Evolutionary conservation across 2,888 invertebrate genomes (phyloP), one percentile per base, ranked within the genome.

Genomic region (Neocrepidodera transversa): DNA sequence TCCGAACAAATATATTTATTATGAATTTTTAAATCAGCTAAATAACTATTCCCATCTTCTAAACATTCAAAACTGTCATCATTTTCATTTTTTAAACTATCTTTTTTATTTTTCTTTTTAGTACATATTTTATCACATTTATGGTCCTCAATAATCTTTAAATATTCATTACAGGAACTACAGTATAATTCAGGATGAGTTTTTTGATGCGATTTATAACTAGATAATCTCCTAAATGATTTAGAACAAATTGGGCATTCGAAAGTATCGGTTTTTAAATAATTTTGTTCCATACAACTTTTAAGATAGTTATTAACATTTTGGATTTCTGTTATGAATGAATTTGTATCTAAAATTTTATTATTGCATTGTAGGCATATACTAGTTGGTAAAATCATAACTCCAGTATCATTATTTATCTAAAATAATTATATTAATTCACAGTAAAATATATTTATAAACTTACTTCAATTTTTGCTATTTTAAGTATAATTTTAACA

Each of bases 401-500:
- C 20, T 28, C 28, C 5, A 8, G 3, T 23, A 18, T 17, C 28
- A 45, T n/a, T n/a, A n/a, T 42, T 50, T 18, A 52, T 14, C 35
- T 58, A 18, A 48, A 26, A 48, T 35, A n/a, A 17, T 17, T 36
- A 40, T 10, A 11, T 6, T n/a, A n/a, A 17, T 32, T 23, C 23
- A 23, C 6, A 23, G 6, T 18, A n/a, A 18, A 42, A 45, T 36
- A 10, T 30, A 7, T 40, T 18, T 26, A 14, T 16, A 43, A 2
- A 13, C 47, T 50, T 62, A 70, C 72, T 58, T 70, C 63, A 30
- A 72, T 58, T 55, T 60, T 66, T 2, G 66, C 64, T 47, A 68
- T 66, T 42, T 68, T 59, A 6, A 55, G 48, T 43, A 72, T 68
- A 45, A 62, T 63, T 32, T 64, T 43, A 35, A 58, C 63, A 40